phyloP scores from a whole-genome alignment of 2,797 vertebrate species.

The Myotis myotis region DNA sequence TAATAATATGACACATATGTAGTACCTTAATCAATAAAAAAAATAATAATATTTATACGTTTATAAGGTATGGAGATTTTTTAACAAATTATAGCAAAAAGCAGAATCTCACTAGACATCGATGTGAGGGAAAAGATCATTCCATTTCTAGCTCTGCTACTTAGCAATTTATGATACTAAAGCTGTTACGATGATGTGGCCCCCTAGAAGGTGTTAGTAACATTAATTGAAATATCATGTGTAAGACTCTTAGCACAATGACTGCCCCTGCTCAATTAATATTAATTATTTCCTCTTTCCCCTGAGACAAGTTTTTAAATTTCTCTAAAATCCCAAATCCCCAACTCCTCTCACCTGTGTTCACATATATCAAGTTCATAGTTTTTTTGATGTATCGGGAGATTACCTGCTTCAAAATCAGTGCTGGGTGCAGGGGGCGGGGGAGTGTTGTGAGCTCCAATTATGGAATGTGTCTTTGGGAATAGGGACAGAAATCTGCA shows the following conservation, averaged over 20 bases:
- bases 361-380: not conserved
- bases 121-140: not conserved
- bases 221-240: not conserved
- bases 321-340: not conserved
- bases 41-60: not conserved
- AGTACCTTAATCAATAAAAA: no score
- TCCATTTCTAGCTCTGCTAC: not conserved
- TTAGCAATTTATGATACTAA: not conserved
- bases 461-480: not conserved
- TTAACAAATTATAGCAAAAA: not conserved
- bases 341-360: not conserved
- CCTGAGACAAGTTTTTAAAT: not conserved
- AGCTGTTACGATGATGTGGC: not conserved
- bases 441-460: not conserved
- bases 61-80: not conserved
- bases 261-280: not conserved
- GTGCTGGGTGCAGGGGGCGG: rapidly evolving
- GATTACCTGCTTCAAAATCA: not conserved
- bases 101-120: not conserved
- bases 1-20: not conserved
- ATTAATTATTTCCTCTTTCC: not conserved
- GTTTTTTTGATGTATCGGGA: not conserved
- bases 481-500: not conserved
- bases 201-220: not conserved
- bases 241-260: not conserved